A percentile compares a stretch with the other conserved stretches of the same genome.
Conservation (phyloP, 1,140 invertebrate genomes). For the Nomia melanderi region DNA sequence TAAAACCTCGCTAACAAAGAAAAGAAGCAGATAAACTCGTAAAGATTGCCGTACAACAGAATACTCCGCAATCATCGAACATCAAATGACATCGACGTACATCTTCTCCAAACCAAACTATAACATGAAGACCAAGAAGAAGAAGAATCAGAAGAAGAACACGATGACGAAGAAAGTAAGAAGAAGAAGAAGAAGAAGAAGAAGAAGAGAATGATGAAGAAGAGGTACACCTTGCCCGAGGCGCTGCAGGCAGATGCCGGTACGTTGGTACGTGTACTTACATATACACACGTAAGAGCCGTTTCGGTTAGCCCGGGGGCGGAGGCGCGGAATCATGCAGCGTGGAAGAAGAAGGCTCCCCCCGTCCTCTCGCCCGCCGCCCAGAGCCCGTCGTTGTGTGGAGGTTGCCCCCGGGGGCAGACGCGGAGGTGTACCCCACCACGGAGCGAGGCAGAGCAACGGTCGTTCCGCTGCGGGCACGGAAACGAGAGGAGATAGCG, state of each 20-base stretch:
- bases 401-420: slow-evolving; percentile 45
- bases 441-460: slow-evolving; percentile 51
- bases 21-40: too few relatives aligned
- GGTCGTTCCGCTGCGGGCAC: slow-evolving; percentile 70
- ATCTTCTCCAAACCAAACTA: too few relatives aligned
- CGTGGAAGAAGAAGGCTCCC: slow-evolving; percentile 55
- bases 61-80: too few relatives aligned
- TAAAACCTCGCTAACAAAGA: too few relatives aligned
- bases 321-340: slow-evolving; percentile 67
- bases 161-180: slow-evolving; percentile 22
- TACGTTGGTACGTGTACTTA: slow-evolving; percentile 47
- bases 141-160: slow-evolving; percentile 6
- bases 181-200: slow-evolving; percentile 27
- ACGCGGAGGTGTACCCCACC: slow-evolving; percentile 61
- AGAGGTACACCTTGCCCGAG: slow-evolving; percentile 59
- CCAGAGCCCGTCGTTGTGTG: slow-evolving; percentile 46
- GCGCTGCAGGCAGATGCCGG: slow-evolving; percentile 76
- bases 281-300: slow-evolving; percentile 57
- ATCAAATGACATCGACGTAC: too few relatives aligned
- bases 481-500: slow-evolving; percentile 74
- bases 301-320: slow-evolving; percentile 70
- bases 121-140: too few relatives aligned
- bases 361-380: neutral
- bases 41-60: too few relatives aligned
- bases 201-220: slow-evolving; percentile 38